Evolutionary conservation across 2,888 invertebrate genomes (phyloP), one percentile per base, ranked within the genome.

Genomic region (Macaria notata): DNA sequence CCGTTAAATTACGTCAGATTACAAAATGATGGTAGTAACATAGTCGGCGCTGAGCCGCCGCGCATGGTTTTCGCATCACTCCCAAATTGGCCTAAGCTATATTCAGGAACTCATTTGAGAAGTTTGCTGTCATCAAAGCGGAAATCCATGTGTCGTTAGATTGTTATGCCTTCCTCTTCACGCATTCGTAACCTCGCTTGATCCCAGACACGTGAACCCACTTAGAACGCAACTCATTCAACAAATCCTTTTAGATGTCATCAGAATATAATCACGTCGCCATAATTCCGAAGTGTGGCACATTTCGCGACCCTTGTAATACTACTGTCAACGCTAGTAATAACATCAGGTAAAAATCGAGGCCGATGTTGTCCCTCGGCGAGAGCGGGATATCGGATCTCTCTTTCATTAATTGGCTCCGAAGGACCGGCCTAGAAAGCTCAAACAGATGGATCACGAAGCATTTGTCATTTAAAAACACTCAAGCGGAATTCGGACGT

Each of bases 261-360:
- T 56, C 49, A 46, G 50, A 56, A 51, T 46, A 59, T 62, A 57
- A 66, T 62, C 64, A 56, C 49, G 73, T 75, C 71, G 73, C 71
- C 70, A 73, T 78, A 78, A 76, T 78, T 78, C 71, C 70, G 75
- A 82, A 80, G 76, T 78, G 78, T 79, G 76, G 71, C 72, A 71
- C 73, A 72, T 80, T 80, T 76, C 71, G 74, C 72, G 74, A 78
- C 81, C 84, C 81, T 78, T 79, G 81, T 86, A 83, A 86, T 80
- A 76, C 81, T 76, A 81, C 81, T 84, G 85, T 86, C 87, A 84
- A 79, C 85, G 80, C 75, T 75, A 70, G 81, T 81, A 82, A 84
- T 86, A 83, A 84, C 81, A 78, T 82, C 90, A 89, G 89, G 89
- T 89, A 90, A 88, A 89, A 89, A 86, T 84, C 83, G 76, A 77